Evolutionary conservation across 2,797 vertebrate genomes (phyloP).

Genomic region (Melanotaenia pygmaea): DNA sequence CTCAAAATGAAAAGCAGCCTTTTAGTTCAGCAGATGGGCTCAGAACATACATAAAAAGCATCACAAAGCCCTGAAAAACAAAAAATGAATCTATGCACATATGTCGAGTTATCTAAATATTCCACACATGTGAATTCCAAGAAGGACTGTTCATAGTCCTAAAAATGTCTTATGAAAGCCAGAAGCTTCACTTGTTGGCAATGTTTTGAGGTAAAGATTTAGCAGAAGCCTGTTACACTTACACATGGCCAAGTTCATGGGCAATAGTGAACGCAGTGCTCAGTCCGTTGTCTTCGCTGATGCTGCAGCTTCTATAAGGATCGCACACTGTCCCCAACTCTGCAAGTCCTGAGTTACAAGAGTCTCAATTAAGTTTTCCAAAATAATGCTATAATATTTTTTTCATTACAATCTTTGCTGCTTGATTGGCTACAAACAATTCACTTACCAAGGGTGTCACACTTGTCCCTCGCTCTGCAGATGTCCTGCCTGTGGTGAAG

Average conservation of each 20-base stretch:
- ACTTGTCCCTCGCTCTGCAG: constrained; percentile 97
- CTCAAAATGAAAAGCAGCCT: constrained; percentile 12
- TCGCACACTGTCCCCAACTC: constrained; percentile 98
- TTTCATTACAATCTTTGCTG: background rate
- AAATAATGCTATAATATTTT: background rate
- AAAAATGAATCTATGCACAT: constrained; percentile 14
- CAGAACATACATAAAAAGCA: constrained; percentile 15
- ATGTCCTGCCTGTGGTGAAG: constrained; percentile 91
- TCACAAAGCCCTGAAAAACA: constrained; percentile 13
- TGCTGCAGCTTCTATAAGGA: constrained; percentile 97
- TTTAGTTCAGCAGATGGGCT: constrained; percentile 2
- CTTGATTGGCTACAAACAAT: background rate
- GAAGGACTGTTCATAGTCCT: constrained; percentile 21
- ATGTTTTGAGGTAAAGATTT: constrained; percentile 9
- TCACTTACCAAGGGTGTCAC: constrained; percentile 94
- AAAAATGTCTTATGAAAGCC: constrained; percentile 8
- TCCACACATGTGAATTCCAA: constrained; percentile 37
- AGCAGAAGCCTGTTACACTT: constrained; percentile 74
- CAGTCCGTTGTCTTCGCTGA: constrained; percentile 96
- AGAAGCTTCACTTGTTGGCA: constrained; percentile 8
- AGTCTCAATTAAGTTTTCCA: background rate
- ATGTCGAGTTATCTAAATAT: constrained; percentile 11
- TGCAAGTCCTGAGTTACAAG: constrained; percentile 87
- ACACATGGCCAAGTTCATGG: constrained; percentile 99
- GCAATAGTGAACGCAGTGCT: constrained; percentile 99